Evolutionary conservation across 1,140 invertebrate genomes (phyloP).

Genomic region (Portunus trituberculatus): DNA sequence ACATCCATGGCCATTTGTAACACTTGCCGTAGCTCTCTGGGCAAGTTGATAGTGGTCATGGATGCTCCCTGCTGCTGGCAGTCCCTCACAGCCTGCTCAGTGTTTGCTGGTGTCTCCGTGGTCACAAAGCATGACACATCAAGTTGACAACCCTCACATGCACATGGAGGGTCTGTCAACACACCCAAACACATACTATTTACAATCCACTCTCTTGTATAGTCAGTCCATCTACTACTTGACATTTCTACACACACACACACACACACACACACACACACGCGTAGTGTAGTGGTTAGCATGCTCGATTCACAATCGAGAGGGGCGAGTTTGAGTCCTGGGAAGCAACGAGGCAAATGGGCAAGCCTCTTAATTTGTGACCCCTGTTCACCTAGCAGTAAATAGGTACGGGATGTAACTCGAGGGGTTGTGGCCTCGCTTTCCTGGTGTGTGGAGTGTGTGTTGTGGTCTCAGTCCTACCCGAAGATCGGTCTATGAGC

Average conservation of each 20-base stretch:
- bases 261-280: neutral
- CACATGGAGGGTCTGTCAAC: conserved; percentile 60
- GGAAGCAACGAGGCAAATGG: too few relatives aligned
- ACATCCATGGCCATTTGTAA: conserved; percentile 48
- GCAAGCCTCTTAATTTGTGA: too few relatives aligned
- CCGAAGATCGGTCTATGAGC: too few relatives aligned
- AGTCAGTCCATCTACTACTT: neutral
- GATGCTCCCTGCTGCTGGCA: conserved; percentile 36
- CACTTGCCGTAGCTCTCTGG: conserved; percentile 41
- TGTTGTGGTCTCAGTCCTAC: too few relatives aligned
- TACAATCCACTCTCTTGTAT: neutral
- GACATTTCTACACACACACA: neutral
- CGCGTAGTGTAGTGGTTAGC: too few relatives aligned
- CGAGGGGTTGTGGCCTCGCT: too few relatives aligned
- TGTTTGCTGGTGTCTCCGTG: neutral
- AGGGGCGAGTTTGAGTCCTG: too few relatives aligned
- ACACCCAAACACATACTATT: neutral
- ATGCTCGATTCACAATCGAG: too few relatives aligned
- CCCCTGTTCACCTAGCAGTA: too few relatives aligned
- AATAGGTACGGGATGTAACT: too few relatives aligned
- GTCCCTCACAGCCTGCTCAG: neutral
- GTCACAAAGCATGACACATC: conserved; percentile 48
- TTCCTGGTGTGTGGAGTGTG: too few relatives aligned
- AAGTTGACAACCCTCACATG: conserved; percentile 63
- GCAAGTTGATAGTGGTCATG: conserved; percentile 38